Base-by-base conservation (phyloP, 2,888 invertebrate genomes). In the Cephus runcator region DNA sequence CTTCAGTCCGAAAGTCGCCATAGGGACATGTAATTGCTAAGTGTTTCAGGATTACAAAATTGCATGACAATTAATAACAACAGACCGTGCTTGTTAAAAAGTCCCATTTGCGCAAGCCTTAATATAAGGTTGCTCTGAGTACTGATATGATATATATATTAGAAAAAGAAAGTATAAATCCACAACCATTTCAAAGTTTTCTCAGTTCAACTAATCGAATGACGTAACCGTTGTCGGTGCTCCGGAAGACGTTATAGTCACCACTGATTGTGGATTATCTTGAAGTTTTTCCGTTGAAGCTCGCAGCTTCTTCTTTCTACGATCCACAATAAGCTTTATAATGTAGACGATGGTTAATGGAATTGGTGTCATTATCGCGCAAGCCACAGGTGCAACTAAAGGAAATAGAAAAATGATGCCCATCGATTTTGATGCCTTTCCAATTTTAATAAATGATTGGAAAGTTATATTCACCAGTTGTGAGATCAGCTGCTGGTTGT, bases 341-440 rank as follows among this genome's bases (percentile, higher is more conserved):
- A 89, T 69, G 77, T 88, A 90, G 23, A 95, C 92, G 69, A 93
- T 88, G 23, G 94, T 92, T 87, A 98, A 93, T 0, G 98, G 98
- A 34, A 98, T 89, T 0, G 98, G 98, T 0, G 98, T 98, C 97
- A 98, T 97, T 73, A 98, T 95, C 31, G 98, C 98, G 33, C 97
- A 96, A 3, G 97, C 94, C 0, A 98, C 98, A 4, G 98, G 98
- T 79, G 97, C 94, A 85, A 98, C 97, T 95, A 93, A 79, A 93
- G 93, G 85, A 73, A 79, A 83, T 82, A 81, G 69, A 79, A 79
- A 79, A 79, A 34, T n/a, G 33, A 12, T 73, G 2, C 12, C 23
- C 12, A 69, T 35, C 4, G 23, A 76, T 33, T 69, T 31, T 3
- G n/a, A 35, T 73, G 73, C 4, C 3, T n/a, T 11, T 23, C 3